phyloP scores from a whole-genome alignment of 1,140 invertebrate genomes.

The Capitella teleta region DNA sequence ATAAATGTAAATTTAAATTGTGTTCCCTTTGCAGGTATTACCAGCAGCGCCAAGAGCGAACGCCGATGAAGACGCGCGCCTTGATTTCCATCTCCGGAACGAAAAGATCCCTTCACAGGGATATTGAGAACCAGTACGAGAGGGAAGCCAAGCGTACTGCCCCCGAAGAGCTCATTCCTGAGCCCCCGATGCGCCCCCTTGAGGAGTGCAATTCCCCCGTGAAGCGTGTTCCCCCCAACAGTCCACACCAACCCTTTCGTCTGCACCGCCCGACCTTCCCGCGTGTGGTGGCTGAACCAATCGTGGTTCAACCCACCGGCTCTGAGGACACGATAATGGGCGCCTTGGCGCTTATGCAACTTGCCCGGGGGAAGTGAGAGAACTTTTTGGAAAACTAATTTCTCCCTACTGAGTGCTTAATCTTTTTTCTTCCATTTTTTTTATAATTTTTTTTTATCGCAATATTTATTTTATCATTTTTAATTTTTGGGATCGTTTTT shows the following conservation, averaged over 20 bases:
- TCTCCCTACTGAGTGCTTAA: no score
- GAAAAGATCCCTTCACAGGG: constrained; percentile 38
- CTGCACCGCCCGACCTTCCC: background rate
- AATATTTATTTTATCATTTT: no score
- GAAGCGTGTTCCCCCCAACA: background rate
- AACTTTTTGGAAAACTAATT: no score
- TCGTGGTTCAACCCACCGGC: constrained; percentile 17
- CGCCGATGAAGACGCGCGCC: no score
- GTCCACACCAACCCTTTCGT: background rate
- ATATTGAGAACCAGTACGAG: background rate
- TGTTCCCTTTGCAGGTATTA: constrained; percentile 6
- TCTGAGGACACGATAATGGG: constrained; percentile 50
- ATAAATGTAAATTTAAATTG: constrained; percentile 12
- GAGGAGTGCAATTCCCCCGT: no score
- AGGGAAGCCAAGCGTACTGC: constrained; percentile 25
- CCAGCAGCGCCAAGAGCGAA: no score
- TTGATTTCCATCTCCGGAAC: no score
- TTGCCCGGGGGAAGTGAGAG: constrained; percentile 33
- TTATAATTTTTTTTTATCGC: no score
- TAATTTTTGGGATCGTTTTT: no score
- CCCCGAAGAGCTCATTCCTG: constrained; percentile 9
- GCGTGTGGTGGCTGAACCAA: background rate
- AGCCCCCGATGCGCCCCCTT: no score
- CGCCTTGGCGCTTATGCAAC: constrained; percentile 56
- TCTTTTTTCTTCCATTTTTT: no score